Evolutionary conservation across 1,140 invertebrate species (phyloP).

Genomic region (Drosophila triauraria): DNA sequence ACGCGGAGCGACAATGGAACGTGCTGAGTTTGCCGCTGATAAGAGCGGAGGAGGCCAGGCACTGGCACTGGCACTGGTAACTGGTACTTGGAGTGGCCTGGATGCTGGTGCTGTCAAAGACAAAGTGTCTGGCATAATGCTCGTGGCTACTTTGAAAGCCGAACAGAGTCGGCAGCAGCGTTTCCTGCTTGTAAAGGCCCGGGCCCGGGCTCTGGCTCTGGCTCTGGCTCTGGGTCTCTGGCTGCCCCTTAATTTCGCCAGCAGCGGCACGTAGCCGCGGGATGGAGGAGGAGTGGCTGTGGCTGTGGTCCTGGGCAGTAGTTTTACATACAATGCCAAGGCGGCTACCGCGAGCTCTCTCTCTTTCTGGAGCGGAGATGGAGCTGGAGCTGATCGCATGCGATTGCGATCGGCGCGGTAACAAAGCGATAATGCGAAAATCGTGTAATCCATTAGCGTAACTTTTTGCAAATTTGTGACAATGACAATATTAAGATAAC

Average conservation of each 20-base stretch:
- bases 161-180: constrained; percentile 67
- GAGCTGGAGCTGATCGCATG: constrained; percentile 65
- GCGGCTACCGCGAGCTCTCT: constrained; percentile 40
- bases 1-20: constrained; percentile 73
- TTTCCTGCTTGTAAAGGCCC: constrained; percentile 76
- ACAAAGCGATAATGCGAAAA: constrained; percentile 85
- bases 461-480: constrained; percentile 85
- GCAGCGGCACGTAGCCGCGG: constrained; percentile 65
- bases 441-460: constrained; percentile 85
- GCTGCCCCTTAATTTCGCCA: constrained; percentile 67
- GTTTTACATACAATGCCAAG: constrained; percentile 80
- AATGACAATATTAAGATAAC: constrained; percentile 85
- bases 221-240: background rate
- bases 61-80: background rate
- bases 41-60: constrained; percentile 51
- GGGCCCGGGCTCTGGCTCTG: background rate
- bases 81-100: constrained; percentile 7
- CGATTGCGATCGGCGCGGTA: constrained; percentile 81
- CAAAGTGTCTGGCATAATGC: constrained; percentile 82
- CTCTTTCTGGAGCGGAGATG: background rate
- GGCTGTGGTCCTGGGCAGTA: constrained; percentile 68
- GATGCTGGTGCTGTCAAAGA: constrained; percentile 68
- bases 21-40: constrained; percentile 74
- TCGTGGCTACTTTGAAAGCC: constrained; percentile 75
- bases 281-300: constrained; percentile 16